A percentile compares a stretch with the other conserved stretches of the same genome.
phyloP scores from a whole-genome alignment of 1,140 invertebrate genomes.

The Palaemon carinicauda region DNA sequence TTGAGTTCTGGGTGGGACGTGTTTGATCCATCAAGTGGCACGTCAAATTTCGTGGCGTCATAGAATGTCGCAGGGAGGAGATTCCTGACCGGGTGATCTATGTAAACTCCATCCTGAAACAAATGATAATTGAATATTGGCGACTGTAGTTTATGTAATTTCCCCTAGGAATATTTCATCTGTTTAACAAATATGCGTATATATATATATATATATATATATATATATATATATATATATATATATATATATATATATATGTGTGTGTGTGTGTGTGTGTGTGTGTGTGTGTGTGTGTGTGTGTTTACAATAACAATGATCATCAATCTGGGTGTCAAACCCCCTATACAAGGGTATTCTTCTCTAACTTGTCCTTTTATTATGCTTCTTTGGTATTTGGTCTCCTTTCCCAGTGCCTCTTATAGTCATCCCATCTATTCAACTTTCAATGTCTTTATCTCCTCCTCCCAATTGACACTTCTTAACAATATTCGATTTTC shows the following conservation, averaged over 20 bases:
- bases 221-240: not conserved
- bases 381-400: not conserved
- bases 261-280: too few relatives aligned
- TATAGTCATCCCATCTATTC: not conserved
- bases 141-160: too few relatives aligned
- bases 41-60: constrained; percentile 31
- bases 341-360: too few relatives aligned
- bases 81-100: not conserved
- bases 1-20: not conserved
- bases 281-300: too few relatives aligned
- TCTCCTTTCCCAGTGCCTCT: not conserved
- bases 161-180: too few relatives aligned
- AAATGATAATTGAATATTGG: too few relatives aligned
- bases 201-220: not conserved
- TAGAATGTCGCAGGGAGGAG: constrained; percentile 2
- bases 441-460: not conserved
- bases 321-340: too few relatives aligned
- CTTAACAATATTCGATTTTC: too few relatives aligned
- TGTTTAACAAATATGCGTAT: too few relatives aligned
- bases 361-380: too few relatives aligned
- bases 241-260: too few relatives aligned
- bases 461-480: not conserved
- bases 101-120: not conserved
- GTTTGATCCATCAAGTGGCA: not conserved
- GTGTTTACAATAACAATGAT: too few relatives aligned